Evolutionary conservation across 2,888 invertebrate genomes (phyloP).

Genomic region (Drosophila niveifrons): DNA sequence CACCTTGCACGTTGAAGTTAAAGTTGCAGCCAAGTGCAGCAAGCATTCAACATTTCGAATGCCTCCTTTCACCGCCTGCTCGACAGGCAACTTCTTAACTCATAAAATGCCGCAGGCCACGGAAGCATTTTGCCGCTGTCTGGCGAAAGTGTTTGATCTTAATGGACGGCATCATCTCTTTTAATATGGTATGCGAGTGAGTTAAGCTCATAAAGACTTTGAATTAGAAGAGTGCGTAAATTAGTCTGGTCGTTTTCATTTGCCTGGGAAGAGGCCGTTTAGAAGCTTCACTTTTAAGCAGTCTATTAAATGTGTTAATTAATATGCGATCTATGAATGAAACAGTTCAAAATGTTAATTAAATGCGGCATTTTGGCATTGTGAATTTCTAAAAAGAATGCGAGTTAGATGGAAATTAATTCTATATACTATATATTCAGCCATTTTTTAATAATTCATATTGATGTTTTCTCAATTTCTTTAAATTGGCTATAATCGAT

Average conservation of each 20-base stretch:
- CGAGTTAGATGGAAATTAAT: neutral
- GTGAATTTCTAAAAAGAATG: slow-evolving; percentile 23
- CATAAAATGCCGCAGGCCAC: slow-evolving; percentile 68
- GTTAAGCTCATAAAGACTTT: slow-evolving; percentile 58
- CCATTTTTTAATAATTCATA: too few species aligned
- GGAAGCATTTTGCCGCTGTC: slow-evolving; percentile 64
- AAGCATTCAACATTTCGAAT: slow-evolving; percentile 20
- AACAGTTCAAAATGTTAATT: slow-evolving; percentile 24
- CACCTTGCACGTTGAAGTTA: slow-evolving; percentile 21
- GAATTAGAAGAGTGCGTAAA: slow-evolving; percentile 62
- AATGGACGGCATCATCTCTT: slow-evolving; percentile 46
- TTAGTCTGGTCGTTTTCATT: slow-evolving; percentile 31
- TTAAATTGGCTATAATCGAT: too few species aligned
- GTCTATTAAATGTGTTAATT: slow-evolving; percentile 54
- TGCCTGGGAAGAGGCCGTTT: slow-evolving; percentile 6
- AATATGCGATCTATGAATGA: slow-evolving; percentile 42
- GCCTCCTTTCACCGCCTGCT: slow-evolving; percentile 13
- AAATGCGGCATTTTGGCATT: slow-evolving; percentile 39
- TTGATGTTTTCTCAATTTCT: too few species aligned
- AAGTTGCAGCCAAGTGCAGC: slow-evolving; percentile 34
- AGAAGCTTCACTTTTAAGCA: slow-evolving; percentile 41
- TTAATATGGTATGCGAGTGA: neutral
- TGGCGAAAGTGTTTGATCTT: slow-evolving; percentile 74
- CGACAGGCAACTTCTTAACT: slow-evolving; percentile 27
- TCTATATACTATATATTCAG: neutral